Evolutionary conservation across 2,113 vertebrate genomes (phyloP), one percentile per base, ranked within the genome.

Genomic region (Nyctereutes procyonoides): DNA sequence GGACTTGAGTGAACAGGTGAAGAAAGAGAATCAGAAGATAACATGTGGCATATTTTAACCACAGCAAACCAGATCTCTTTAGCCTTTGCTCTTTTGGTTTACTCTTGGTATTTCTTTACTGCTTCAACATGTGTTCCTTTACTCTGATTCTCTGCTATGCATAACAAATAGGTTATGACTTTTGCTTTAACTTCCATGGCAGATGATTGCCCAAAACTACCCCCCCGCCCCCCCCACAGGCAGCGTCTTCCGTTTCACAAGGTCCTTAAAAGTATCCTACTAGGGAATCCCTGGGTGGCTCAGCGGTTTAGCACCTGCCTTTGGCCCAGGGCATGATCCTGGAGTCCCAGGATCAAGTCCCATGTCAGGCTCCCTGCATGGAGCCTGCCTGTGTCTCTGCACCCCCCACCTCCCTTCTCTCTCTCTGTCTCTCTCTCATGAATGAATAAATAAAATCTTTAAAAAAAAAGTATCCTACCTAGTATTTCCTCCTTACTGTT

Each of bases 61-160:
- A 20, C 65, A 65, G 63, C 74, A 51, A 38, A 19, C 97, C 60
- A 86, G 2, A 86, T 38, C 76, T 82, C 80, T 83, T 83, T 91
- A 53, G 20, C 86, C 87, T 89, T 91, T 81, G 15, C 32, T 96
- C 17, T 90, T 97, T 95, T 32, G 26, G 79, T 15, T 5, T 69
- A 1, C 53, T 82, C 63, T 88, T 28, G 26, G 58, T 67, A 35
- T 43, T 79, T 83, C 85, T 83, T 79, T 86, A 12, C 28, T 79
- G 10, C 67, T 90, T 89, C 16, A 5, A 2, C 38, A 83, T 96
- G n/a, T 96, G 97, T 97, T 63, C 53, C 58, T 43, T 14, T 90
- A 16, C 82, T 81, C n/a, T 38, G 26, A 20, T 84, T 92, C 30
- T 92, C 43, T 77, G 13, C 32, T 83, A 0, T 73, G 77, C 79